Conservation (phyloP, 92 coral and sea anemone species). For the Umimayanthus kanabou region DNA sequence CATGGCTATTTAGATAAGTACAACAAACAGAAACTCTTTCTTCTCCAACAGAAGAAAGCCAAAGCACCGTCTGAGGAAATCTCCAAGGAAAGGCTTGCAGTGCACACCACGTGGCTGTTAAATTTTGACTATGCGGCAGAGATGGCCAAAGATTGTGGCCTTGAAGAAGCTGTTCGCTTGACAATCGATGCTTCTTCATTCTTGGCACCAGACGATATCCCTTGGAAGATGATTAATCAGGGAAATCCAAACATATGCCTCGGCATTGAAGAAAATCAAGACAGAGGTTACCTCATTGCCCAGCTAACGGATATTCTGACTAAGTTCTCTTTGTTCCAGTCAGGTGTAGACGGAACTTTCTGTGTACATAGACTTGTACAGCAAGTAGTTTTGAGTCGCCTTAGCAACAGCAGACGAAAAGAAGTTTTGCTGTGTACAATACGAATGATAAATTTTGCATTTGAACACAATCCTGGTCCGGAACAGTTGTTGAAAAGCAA, state of each 20-base stretch:
- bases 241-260: constrained; percentile 28
- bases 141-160: constrained; percentile 17
- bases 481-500: constrained; percentile 2
- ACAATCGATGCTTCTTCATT: constrained; percentile 30
- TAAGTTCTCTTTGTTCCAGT: constrained; percentile 37
- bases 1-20: constrained; percentile 41
- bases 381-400: constrained; percentile 23
- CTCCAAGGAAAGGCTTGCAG: constrained; percentile 51
- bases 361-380: constrained; percentile 48
- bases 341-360: constrained; percentile 3
- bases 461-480: constrained; percentile 18
- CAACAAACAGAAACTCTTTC: constrained; percentile 21
- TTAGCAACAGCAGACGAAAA: neutral
- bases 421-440: constrained; percentile 7
- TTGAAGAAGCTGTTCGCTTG: constrained; percentile 31
- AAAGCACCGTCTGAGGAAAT: constrained; percentile 34
- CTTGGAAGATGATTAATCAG: constrained; percentile 28
- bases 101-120: constrained; percentile 61
- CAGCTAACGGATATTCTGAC: constrained; percentile 32
- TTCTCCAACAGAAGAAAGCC: constrained; percentile 46
- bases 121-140: constrained; percentile 47
- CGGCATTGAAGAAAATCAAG: constrained; percentile 7
- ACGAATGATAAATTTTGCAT: constrained; percentile 40
- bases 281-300: constrained; percentile 5
- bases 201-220: constrained; percentile 39